Conservation (phyloP, 2,797 vertebrate species). For the Halcyon smyrnensis region DNA sequence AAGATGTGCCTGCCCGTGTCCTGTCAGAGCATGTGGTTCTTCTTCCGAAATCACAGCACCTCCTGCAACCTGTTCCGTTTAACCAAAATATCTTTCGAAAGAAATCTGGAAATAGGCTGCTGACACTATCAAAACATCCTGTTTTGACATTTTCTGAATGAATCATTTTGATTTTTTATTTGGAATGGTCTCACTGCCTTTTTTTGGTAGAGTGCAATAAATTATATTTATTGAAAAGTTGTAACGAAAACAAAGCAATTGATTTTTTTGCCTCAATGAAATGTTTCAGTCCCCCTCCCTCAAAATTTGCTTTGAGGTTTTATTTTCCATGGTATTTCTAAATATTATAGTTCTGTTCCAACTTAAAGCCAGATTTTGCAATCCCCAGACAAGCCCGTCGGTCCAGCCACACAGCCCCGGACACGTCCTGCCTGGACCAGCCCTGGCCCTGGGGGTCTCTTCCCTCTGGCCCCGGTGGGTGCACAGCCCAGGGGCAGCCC, state of each 20-base stretch:
- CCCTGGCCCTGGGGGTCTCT: not conserved
- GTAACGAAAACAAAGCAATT: not conserved
- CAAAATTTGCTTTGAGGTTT: not conserved
- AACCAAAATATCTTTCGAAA: slow-evolving; percentile 25
- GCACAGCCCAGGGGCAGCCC: not conserved
- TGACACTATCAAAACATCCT: slow-evolving; percentile 53
- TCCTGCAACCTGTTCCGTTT: not conserved
- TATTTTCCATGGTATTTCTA: not conserved
- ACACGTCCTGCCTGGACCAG: not conserved
- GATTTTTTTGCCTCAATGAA: not conserved
- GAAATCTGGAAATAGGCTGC: slow-evolving; percentile 26
- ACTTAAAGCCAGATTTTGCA: not conserved
- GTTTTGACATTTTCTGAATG: slow-evolving; percentile 70
- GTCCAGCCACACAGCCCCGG: accelerated
- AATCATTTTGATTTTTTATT: slow-evolving; percentile 45
- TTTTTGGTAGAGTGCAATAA: not conserved
- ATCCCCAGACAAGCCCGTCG: accelerated
- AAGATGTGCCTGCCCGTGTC: not conserved
- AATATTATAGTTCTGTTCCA: not conserved
- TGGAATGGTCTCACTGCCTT: not conserved
- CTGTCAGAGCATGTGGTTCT: not conserved
- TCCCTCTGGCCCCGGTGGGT: accelerated
- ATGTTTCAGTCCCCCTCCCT: not conserved
- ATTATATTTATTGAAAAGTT: not conserved
- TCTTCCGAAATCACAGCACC: not conserved